Conservation (phyloP, 1,140 invertebrate genomes). For the Drosophila kanapiae region DNA sequence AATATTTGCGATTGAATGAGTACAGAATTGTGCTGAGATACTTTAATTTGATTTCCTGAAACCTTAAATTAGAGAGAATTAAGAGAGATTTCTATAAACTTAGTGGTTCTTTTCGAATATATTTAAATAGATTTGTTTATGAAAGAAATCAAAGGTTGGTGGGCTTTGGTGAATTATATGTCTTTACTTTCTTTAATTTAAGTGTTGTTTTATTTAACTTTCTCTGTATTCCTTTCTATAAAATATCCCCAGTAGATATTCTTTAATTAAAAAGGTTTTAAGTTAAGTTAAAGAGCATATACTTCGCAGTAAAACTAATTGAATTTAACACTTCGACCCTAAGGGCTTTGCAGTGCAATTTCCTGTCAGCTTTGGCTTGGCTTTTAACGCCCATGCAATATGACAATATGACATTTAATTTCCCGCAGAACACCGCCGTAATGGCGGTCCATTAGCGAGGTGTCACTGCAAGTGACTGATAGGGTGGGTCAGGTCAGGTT, state of each 20-base stretch:
- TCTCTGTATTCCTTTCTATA: neutral
- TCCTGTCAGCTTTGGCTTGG: conserved; percentile 15
- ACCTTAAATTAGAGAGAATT: neutral
- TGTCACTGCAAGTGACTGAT: conserved; percentile 35
- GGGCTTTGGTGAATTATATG: too few species aligned
- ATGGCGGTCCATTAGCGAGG: conserved; percentile 48
- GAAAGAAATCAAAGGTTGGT: too few species aligned
- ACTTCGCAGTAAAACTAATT: neutral
- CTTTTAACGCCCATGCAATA: conserved; percentile 43
- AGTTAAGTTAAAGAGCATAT: neutral
- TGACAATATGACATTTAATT: conserved; percentile 62
- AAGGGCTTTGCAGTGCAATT: conserved; percentile 27
- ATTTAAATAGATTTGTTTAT: too few species aligned
- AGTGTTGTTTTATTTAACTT: neutral
- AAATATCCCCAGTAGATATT: neutral
- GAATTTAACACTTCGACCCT: conserved; percentile 2
- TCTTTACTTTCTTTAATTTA: too few species aligned
- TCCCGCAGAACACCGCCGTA: conserved; percentile 31
- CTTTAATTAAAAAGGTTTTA: neutral
- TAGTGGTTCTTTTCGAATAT: too few species aligned
- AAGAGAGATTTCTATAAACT: too few species aligned
- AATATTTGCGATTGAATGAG: neutral
- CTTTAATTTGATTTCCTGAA: neutral
- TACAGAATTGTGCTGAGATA: neutral
- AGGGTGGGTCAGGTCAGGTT: conserved; percentile 10